A percentile compares a stretch with the other conserved stretches of the same genome.
Conservation (phyloP, 2,888 invertebrate species). For the Drosophila sordidapex region DNA sequence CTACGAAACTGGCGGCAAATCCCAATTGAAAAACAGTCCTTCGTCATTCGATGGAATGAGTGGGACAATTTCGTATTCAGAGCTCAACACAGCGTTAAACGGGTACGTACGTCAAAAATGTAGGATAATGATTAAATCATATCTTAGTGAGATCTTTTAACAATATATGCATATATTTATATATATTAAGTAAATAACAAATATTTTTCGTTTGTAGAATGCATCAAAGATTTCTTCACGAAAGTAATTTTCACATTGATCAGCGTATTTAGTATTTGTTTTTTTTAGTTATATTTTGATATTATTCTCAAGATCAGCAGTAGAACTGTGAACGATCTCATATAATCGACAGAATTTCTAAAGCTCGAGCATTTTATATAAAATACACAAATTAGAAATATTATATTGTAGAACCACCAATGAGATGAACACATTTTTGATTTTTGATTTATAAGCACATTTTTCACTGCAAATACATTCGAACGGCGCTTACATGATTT, state of each 20-base stretch:
- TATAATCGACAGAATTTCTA: not conserved
- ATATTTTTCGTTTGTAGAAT: not conserved
- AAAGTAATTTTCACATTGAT: not conserved
- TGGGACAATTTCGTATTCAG: slow-evolving; percentile 91
- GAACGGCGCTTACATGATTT: not conserved
- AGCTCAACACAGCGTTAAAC: slow-evolving; percentile 88
- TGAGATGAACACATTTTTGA: not conserved
- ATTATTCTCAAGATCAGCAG: not conserved
- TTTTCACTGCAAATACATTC: not conserved
- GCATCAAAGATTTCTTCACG: not conserved
- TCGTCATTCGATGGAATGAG: slow-evolving; percentile 92
- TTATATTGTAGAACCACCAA: not conserved
- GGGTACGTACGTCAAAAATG: slow-evolving; percentile 86
- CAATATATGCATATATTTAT: not conserved
- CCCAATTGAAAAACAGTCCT: slow-evolving; percentile 86
- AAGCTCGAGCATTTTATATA: no score
- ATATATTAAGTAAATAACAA: not conserved
- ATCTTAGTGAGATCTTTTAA: not conserved
- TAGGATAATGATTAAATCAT: not conserved
- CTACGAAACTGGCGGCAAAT: slow-evolving; percentile 86
- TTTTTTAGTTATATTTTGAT: not conserved
- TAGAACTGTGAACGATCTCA: not conserved
- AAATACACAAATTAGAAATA: not conserved
- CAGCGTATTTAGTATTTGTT: not conserved
- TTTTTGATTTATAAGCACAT: not conserved